Percentiles rank a stretch among this genome's conserved stretches.
Evolutionary conservation across 2,113 vertebrate genomes (phyloP).

Genomic region (Passer domesticus): DNA sequence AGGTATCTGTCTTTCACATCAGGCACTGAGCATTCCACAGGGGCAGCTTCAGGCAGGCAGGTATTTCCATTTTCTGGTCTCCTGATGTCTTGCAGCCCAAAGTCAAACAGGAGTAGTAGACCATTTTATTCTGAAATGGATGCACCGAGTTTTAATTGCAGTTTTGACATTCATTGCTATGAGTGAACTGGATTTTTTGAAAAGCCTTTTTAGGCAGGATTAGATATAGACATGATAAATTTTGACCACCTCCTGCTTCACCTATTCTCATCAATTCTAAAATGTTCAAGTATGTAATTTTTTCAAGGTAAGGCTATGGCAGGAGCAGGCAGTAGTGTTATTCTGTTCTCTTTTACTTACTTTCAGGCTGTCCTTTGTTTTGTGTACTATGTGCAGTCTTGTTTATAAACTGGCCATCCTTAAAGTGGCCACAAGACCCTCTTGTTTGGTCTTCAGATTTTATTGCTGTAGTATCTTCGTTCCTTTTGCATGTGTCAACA

Average conservation of each 20-base stretch:
- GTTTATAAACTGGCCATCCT: not conserved
- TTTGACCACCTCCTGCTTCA: not conserved
- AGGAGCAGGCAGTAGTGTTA: not conserved
- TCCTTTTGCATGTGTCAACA: not conserved
- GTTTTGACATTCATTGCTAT: not conserved
- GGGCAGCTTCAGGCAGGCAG: not conserved
- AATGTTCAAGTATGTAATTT: not conserved
- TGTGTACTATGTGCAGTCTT: not conserved
- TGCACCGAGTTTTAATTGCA: not conserved
- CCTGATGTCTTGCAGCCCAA: not conserved
- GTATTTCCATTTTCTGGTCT: not conserved
- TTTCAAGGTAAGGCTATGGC: not conserved
- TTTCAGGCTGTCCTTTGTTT: not conserved
- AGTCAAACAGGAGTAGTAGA: not conserved
- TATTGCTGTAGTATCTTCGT: not conserved
- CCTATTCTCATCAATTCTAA: not conserved
- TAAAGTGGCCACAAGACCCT: not conserved
- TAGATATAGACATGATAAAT: not conserved
- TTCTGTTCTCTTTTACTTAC: not conserved
- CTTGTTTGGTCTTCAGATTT: not conserved
- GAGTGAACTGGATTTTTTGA: not conserved
- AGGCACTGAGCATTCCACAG: rapidly evolving
- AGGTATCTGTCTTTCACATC: not conserved
- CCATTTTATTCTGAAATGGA: not conserved
- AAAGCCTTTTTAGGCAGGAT: not conserved